These are phyloP conservation scores for Apamea anceps DNA, from an alignment of 2,888 invertebrate genomes.

Conservation along the genomic window DNA sequence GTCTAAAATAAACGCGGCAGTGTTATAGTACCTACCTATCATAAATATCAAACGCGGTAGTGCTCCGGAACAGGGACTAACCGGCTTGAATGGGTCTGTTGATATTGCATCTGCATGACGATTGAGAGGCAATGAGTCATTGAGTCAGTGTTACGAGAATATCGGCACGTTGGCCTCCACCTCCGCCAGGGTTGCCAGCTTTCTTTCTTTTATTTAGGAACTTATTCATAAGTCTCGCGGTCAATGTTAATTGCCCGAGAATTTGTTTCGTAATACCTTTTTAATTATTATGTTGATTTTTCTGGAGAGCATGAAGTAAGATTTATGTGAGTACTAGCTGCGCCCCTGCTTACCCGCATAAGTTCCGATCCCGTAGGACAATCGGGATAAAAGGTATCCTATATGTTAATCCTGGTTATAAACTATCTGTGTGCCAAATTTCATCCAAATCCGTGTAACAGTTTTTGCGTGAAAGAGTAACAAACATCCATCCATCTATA, in stretches of 20 bases:
- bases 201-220: background rate
- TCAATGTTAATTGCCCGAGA: background rate
- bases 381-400: too few relatives aligned
- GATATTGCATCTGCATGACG: slow-evolving; percentile 43
- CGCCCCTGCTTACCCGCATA: too few relatives aligned
- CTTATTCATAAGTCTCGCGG: background rate
- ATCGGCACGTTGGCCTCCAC: slow-evolving; percentile 43
- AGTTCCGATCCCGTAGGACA: too few relatives aligned
- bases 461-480: too few relatives aligned
- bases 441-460: too few relatives aligned
- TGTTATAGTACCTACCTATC: background rate
- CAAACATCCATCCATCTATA: too few relatives aligned
- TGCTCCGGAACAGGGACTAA: slow-evolving; percentile 12
- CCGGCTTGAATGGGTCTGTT: slow-evolving; percentile 21
- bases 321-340: too few relatives aligned
- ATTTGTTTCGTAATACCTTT: background rate
- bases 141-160: slow-evolving; percentile 63
- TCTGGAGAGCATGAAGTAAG: background rate
- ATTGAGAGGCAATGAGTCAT: slow-evolving; percentile 53
- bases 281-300: background rate
- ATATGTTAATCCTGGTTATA: too few relatives aligned
- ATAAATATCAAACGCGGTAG: slow-evolving; percentile 41
- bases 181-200: slow-evolving; percentile 50
- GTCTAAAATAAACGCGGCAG: slow-evolving; percentile 19
- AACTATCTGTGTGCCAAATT: too few relatives aligned